Evolutionary conservation across 2,113 vertebrate genomes (phyloP), one percentile per base, ranked within the genome.

Genomic region (Murina feae): DNA sequence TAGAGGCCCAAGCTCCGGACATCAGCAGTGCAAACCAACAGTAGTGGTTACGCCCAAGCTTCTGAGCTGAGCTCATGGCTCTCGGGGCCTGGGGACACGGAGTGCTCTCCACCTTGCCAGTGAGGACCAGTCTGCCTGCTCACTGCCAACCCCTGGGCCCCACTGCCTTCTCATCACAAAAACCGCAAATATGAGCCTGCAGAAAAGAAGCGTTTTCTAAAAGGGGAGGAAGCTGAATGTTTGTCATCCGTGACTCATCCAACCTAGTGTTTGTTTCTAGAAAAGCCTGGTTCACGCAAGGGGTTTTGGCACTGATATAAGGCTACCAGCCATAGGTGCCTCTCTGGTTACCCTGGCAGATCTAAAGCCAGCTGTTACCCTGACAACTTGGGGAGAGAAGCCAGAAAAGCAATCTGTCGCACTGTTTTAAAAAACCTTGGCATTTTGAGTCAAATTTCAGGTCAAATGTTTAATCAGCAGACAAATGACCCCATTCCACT

Each of bases 21-120:
- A 11, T 69, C 13, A 2, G 37, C 2, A 0, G 4, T 2, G 5
- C 51, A 9, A 39, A 2, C 63, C 35, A 8, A 35, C 5, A 28
- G 65, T 2, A 0, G 6, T 2, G 5, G 42, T 5, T 8, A 12
- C 68, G 9, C 71, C 53, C 0, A 1, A 51, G 66, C 42, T 79
- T 89, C 71, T 30, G n/a, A 44, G n/a, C 20, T 39, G 25, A 84
- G 58, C 76, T 25, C 14, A 0, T 2, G 4, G 69, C n/a, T 68
- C 47, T 53, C 17, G 60, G 71, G 44, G 39, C 49, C 25, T 60
- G 20, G 39, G 37, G 44, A 11, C 2, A 20, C 3, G 14, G 25
- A 66, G 53, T 20, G 2, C 28, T 10, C 4, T 51, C 21, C 2
- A 20, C 4, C 7, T 47, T 30, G 18, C 32, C 37, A 30, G 13